Conservation (phyloP, 2,113 vertebrate genomes). For the Meriones unguiculatus region DNA sequence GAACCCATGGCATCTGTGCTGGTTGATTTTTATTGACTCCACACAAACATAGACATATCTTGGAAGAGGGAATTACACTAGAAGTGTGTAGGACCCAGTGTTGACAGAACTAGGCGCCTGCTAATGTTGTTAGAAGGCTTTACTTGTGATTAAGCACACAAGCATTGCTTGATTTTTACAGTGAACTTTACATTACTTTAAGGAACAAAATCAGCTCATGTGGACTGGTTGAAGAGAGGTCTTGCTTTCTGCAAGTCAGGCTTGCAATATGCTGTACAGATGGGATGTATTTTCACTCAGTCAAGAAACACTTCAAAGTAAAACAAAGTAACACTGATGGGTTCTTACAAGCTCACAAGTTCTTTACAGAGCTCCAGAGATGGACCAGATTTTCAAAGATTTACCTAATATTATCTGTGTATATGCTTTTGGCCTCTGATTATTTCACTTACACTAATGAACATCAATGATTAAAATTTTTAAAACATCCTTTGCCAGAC, state of each 20-base stretch:
- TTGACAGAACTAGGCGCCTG: neutral
- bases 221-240: neutral
- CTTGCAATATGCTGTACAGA: slow-evolving; percentile 30
- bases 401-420: slow-evolving; percentile 33
- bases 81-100: neutral
- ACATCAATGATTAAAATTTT: slow-evolving; percentile 45
- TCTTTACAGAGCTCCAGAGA: slow-evolving; percentile 40
- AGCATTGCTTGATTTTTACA: slow-evolving; percentile 3
- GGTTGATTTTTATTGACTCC: neutral
- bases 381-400: slow-evolving; percentile 35
- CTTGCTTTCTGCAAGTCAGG: slow-evolving; percentile 54
- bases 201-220: slow-evolving; percentile 13
- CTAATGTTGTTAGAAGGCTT: neutral
- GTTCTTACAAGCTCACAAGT: slow-evolving; percentile 55
- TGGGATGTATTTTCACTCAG: slow-evolving; percentile 71
- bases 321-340: slow-evolving; percentile 37
- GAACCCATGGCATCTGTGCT: neutral
- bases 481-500: slow-evolving; percentile 33
- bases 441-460: slow-evolving; percentile 55
- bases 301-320: slow-evolving; percentile 71
- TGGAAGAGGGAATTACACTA: neutral
- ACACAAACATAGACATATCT: neutral
- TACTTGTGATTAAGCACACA: slow-evolving; percentile 7
- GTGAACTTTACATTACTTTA: neutral
- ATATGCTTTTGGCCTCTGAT: slow-evolving; percentile 9